phyloP scores from a whole-genome alignment of 2,113 vertebrate genomes.

The Cranoglanis bouderius region DNA sequence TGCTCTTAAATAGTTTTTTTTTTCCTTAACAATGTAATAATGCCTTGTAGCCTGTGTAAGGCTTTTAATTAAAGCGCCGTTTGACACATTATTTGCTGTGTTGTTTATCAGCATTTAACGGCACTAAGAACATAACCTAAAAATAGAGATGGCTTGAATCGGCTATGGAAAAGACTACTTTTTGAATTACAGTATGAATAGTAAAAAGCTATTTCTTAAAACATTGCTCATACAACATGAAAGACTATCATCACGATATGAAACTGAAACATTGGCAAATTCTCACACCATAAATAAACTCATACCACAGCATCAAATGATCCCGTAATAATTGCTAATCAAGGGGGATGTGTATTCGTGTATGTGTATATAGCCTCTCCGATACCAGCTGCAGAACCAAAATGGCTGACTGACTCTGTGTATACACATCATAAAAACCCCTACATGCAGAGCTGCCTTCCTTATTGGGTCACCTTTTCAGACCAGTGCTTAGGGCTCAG shows the following conservation, averaged over 20 bases:
- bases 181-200: neutral
- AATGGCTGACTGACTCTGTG: neutral
- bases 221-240: neutral
- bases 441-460: neutral
- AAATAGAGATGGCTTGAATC: neutral
- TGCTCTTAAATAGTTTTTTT: neutral
- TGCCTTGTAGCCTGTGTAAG: neutral
- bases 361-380: neutral
- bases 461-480: constrained; percentile 53
- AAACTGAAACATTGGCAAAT: neutral
- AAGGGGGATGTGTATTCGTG: neutral
- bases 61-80: neutral
- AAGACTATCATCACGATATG: neutral
- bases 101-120: neutral
- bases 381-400: neutral
- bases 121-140: neutral
- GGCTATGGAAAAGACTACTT: neutral
- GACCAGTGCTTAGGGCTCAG: constrained; percentile 33
- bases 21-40: neutral
- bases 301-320: neutral
- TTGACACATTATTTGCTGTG: neutral
- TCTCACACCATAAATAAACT: neutral
- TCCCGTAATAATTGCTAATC: neutral
- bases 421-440: neutral
- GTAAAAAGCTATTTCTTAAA: neutral